Evolutionary conservation across 2,888 invertebrate species (phyloP).

Genomic region (Pammene fasciana): DNA sequence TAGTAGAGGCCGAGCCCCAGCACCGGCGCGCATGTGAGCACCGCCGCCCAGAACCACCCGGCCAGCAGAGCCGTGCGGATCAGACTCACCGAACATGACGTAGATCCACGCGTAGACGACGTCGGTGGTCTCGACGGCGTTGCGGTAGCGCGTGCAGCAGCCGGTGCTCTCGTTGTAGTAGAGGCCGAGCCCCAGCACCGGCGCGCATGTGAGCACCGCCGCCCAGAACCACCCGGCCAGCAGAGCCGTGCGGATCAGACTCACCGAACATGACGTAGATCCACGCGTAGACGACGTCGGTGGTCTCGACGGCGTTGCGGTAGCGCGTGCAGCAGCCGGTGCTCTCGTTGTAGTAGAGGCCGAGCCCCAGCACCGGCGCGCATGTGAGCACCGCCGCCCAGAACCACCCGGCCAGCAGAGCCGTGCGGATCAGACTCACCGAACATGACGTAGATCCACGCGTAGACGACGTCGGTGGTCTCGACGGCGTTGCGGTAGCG

Average conservation of each 20-base stretch:
- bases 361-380: constrained; percentile 89
- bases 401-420: constrained; percentile 87
- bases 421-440: constrained; percentile 82
- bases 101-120: neutral
- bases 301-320: constrained; percentile 85
- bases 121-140: neutral
- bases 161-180: constrained; percentile 76
- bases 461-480: constrained; percentile 87
- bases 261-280: constrained; percentile 90
- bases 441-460: constrained; percentile 88
- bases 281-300: constrained; percentile 89
- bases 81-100: constrained; percentile 45
- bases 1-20: constrained; percentile 86
- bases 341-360: constrained; percentile 86
- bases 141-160: constrained; percentile 82
- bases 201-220: constrained; percentile 88
- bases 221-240: constrained; percentile 87
- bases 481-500: constrained; percentile 88
- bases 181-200: constrained; percentile 88
- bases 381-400: constrained; percentile 88
- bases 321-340: constrained; percentile 86
- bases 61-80: constrained; percentile 87
- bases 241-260: constrained; percentile 86
- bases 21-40: constrained; percentile 90
- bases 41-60: constrained; percentile 87